Conservation (phyloP, 2,888 invertebrate genomes). For the Oscheius sp. region DNA sequence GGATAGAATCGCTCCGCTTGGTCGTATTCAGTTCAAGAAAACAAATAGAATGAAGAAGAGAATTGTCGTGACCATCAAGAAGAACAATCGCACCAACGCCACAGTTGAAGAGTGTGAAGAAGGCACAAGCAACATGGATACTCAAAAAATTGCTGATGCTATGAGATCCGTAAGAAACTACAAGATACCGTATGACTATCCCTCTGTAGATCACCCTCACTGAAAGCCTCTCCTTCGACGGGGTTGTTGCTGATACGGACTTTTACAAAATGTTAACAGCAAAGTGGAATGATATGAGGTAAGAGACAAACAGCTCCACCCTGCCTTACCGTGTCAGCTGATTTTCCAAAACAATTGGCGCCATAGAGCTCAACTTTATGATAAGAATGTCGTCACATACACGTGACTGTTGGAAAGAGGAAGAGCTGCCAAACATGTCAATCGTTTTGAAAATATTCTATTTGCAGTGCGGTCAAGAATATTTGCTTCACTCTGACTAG, state of each 20-base stretch:
- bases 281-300: slow-evolving; percentile 43
- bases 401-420: slow-evolving; percentile 8
- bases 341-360: slow-evolving; percentile 9
- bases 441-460: background rate
- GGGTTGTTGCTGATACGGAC: slow-evolving; percentile 33
- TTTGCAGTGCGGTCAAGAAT: slow-evolving; percentile 25
- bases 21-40: slow-evolving; percentile 29
- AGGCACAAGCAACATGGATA: slow-evolving; percentile 29
- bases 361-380: background rate
- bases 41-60: slow-evolving; percentile 6
- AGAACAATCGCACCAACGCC: slow-evolving; percentile 18
- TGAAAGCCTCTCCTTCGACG: slow-evolving; percentile 40
- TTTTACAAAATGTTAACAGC: slow-evolving; percentile 39
- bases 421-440: slow-evolving; percentile 15
- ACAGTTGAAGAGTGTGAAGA: slow-evolving; percentile 26
- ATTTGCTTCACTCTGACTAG: slow-evolving; percentile 14
- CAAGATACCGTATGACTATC: background rate
- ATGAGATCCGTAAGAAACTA: slow-evolving; percentile 17
- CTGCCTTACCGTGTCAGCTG: slow-evolving; percentile 19
- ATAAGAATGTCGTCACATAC: slow-evolving; percentile 21
- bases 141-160: slow-evolving; percentile 18
- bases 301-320: slow-evolving; percentile 18
- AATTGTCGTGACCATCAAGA: slow-evolving; percentile 27
- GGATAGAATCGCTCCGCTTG: slow-evolving; percentile 22
- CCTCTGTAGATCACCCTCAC: slow-evolving; percentile 16